Base-by-base conservation (phyloP, 23 tunicate genomes). In the Halocynthia aurantium region DNA sequence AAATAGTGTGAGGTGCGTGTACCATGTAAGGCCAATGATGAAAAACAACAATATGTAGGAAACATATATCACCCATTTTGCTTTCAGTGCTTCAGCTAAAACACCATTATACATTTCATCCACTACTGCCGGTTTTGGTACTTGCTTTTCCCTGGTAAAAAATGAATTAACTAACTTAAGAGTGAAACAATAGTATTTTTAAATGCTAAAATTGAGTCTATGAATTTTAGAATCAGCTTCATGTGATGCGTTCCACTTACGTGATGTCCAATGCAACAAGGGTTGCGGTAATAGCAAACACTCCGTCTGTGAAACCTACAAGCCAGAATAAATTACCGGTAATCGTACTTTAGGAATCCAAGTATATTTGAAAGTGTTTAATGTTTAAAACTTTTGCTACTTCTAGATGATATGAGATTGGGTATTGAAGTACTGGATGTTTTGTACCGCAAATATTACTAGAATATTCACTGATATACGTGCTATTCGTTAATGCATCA, bases 251-350 rank as follows among this genome's bases (percentile, higher is more conserved):
- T 49, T 40, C 19, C 12, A 51, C 78, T 54, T 15, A 74, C 78
- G 60, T 51, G 55, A 74, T 74, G 22, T 74, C 78, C 20, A 74
- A 65, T 8, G 56, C 78, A 8, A 74, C 50, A 51, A 74, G 57
- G 12, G 78, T 74, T 74, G 78, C 55, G 19, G 78, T 74, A 52
- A 74, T 74, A 12, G 78, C 78, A 74, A 74, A 74, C 8, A 74
- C 78, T 56, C 78, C 78, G 65, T 74, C 78, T 22, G 64, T 74
- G 78, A 74, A 74, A 8, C 64, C 78, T 74, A 49, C 15, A 56
- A 74, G 6, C 44, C 44, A 31, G 44, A 31, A 31, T 31, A 31
- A 31, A 31, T 31, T 31, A 31, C 1, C 44, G 44, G 44, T 31
- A 31, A 31, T 31, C 44, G 44, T 31, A 31, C 2, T 31, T 0